Base-by-base conservation (phyloP, 2,113 vertebrate genomes). In the Clarias gariepinus region DNA sequence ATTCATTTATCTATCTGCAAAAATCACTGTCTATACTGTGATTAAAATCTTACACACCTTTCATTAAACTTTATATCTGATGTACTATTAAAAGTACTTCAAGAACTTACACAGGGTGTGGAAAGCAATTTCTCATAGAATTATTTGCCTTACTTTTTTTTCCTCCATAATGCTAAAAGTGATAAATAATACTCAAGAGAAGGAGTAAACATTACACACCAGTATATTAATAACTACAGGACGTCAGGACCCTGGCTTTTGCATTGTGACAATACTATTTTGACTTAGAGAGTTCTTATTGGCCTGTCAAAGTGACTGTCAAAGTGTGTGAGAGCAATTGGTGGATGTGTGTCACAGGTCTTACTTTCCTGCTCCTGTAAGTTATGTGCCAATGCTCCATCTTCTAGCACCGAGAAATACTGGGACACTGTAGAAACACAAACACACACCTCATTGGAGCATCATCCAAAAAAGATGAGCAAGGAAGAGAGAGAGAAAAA, bases 331-430 rank as follows among this genome's bases (percentile, higher is more conserved):
- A n/a, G n/a, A n/a, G n/a, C n/a, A n/a, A n/a, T n/a, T n/a, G n/a
- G n/a, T n/a, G n/a, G 23, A 15, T 47, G 47, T 47, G 47, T 47
- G n/a, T 81, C 64, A 23, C 47, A 88, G 57, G 16, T 89, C 93
- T 96, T 91, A 94, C 92, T 94, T 91, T 97, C 94, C 87, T 95
- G 94, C 74, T 96, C 93, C 91, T 96, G 94, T 19, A 96, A 91
- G 88, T 85, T 94, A 90, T 91, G 91, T 83, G 95, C 95, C 86
- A 95, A 74, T 0, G 85, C 94, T 25, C 93, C 93, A 57, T 95
- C 95, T 92, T 96, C 95, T 88, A 95, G 92, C 30, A 95, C 41
- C 28, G 94, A 90, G 88, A 96, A 95, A 86, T 92, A 93, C 88
- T 94, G 92, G 85, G 93, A 92, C 86, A 95, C 91, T 95, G 91